Evolutionary conservation across 2,797 vertebrate genomes (phyloP).

Genomic region (Alauda arvensis): DNA sequence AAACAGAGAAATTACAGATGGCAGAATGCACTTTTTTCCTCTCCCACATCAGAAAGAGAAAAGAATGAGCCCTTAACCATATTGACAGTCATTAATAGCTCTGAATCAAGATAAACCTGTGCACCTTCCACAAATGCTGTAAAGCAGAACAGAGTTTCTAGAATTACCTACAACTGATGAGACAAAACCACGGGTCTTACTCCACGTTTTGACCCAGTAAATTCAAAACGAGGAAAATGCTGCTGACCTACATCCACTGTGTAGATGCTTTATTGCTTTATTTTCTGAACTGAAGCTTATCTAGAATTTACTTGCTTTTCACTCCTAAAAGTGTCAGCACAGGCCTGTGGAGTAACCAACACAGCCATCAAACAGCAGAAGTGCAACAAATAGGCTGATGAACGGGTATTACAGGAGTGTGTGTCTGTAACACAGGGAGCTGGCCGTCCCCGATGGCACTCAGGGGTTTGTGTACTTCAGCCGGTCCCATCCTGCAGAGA

Average conservation of each 20-base stretch:
- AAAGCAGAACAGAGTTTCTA: neutral
- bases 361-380: neutral
- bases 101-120: neutral
- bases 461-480: neutral
- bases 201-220: neutral
- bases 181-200: neutral
- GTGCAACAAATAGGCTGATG: neutral
- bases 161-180: neutral
- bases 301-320: neutral
- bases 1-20: neutral
- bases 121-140: neutral
- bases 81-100: neutral
- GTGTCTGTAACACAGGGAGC: neutral
- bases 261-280: neutral
- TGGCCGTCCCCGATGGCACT: neutral
- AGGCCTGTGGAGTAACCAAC: neutral
- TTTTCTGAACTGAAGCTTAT: neutral
- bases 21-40: neutral
- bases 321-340: neutral
- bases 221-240: neutral
- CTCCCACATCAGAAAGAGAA: neutral
- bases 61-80: neutral
- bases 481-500: neutral
- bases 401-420: accelerated
- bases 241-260: neutral